phyloP scores from a whole-genome alignment of 2,888 invertebrate species.

The Lomographa bimaculata region DNA sequence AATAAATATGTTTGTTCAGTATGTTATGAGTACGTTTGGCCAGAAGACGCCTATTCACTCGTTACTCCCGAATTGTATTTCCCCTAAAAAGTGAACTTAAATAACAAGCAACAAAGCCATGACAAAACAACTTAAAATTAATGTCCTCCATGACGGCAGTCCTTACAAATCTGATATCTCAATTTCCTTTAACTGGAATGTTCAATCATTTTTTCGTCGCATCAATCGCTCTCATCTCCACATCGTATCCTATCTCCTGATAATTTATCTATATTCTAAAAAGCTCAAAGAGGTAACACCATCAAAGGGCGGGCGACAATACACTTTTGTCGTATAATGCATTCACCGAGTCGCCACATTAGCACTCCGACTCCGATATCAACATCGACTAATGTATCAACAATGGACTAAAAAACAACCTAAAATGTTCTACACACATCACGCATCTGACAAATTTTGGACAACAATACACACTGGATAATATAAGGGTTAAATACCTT shows the following conservation, averaged over 20 bases:
- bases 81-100: too few species aligned
- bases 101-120: too few species aligned
- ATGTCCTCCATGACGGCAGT: not conserved
- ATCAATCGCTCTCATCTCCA: too few species aligned
- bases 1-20: too few species aligned
- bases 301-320: conserved; percentile 37
- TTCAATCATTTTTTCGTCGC: conserved; percentile 28
- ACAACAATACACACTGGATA: conserved; percentile 67
- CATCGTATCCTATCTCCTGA: conserved; percentile 16
- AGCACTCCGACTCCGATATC: conserved; percentile 60
- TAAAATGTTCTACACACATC: conserved; percentile 63
- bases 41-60: too few species aligned
- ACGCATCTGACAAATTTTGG: conserved; percentile 78
- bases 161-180: not conserved
- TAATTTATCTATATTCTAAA: conserved; percentile 20
- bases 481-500: conserved; percentile 72
- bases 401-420: conserved; percentile 48
- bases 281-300: conserved; percentile 33
- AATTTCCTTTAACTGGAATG: not conserved
- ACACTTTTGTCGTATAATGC: conserved; percentile 41
- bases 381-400: conserved; percentile 59
- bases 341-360: conserved; percentile 48
- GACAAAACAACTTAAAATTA: not conserved
- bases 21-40: too few species aligned
- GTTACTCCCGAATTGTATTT: too few species aligned